phyloP scores from a whole-genome alignment of 2,888 invertebrate genomes.

The Mamestra brassicae region DNA sequence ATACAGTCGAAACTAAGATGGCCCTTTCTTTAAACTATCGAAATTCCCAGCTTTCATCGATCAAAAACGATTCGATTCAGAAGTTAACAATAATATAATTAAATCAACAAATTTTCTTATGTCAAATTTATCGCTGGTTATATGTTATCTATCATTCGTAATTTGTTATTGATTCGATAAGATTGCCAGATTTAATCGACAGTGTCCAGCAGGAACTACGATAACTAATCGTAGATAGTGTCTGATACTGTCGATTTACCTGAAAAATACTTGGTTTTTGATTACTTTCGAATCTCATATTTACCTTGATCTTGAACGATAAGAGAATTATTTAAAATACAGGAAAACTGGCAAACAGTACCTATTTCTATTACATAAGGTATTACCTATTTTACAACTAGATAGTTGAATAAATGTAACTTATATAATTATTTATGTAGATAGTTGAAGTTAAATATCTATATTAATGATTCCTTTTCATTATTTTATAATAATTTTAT shows the following conservation, averaged over 20 bases:
- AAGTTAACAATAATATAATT: neutral
- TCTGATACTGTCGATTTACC: constrained; percentile 6
- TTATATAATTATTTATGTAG: constrained; percentile 53
- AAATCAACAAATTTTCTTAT: neutral
- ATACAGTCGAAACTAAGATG: no score
- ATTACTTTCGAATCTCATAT: constrained; percentile 8
- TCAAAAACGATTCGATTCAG: neutral
- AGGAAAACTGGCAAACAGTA: neutral
- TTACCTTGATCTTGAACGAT: constrained; percentile 11
- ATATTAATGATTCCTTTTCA: constrained; percentile 34
- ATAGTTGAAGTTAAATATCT: constrained; percentile 52
- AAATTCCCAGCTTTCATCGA: neutral
- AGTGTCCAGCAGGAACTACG: neutral
- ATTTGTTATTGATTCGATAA: constrained; percentile 20
- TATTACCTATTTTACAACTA: constrained; percentile 32
- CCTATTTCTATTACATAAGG: neutral
- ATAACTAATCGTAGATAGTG: constrained; percentile 5
- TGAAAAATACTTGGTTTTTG: constrained; percentile 1
- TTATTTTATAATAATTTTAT: constrained; percentile 13
- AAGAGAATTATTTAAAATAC: constrained; percentile 11
- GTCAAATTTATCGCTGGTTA: constrained; percentile 2
- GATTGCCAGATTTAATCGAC: constrained; percentile 2
- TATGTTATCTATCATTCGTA: constrained; percentile 2
- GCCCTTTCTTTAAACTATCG: neutral
- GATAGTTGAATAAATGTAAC: constrained; percentile 60